Evolutionary conservation across 2,113 vertebrate genomes (phyloP).

Genomic region (Lepisosteus osseus): DNA sequence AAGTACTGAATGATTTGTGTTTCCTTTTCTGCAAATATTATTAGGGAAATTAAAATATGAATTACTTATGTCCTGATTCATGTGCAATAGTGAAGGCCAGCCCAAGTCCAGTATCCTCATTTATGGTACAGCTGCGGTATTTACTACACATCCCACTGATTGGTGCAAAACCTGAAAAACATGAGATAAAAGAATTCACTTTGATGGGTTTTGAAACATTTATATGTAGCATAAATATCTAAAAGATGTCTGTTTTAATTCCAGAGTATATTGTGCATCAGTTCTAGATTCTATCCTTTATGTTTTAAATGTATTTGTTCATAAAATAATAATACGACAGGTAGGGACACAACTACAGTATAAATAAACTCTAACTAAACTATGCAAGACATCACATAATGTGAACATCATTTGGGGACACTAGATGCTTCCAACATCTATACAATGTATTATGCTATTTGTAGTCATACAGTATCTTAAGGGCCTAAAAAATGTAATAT

Average conservation of each 20-base stretch:
- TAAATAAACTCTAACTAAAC: not conserved
- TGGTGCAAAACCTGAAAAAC: slow-evolving; percentile 79
- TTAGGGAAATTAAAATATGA: slow-evolving; percentile 15
- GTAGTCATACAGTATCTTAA: not conserved
- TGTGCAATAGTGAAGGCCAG: slow-evolving; percentile 89
- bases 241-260: too few relatives aligned
- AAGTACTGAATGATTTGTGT: too few relatives aligned
- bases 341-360: too few relatives aligned
- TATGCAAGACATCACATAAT: too few relatives aligned
- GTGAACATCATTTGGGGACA: not conserved
- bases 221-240: too few relatives aligned
- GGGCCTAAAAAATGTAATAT: slow-evolving; percentile 7
- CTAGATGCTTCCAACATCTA: not conserved
- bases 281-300: too few relatives aligned
- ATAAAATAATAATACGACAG: too few relatives aligned
- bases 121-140: slow-evolving; percentile 85
- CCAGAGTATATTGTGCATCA: too few relatives aligned
- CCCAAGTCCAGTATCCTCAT: slow-evolving; percentile 84
- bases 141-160: slow-evolving; percentile 93
- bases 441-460: not conserved
- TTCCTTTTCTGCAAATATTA: not conserved
- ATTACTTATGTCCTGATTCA: slow-evolving; percentile 89
- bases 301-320: too few relatives aligned
- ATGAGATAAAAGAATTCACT: not conserved
- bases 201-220: not conserved